Percentiles rank a stretch among this genome's conserved stretches.
These are phyloP conservation scores for Seriola rivoliana DNA, from an alignment of 2,113 vertebrate genomes.

Conservation along the genomic window DNA sequence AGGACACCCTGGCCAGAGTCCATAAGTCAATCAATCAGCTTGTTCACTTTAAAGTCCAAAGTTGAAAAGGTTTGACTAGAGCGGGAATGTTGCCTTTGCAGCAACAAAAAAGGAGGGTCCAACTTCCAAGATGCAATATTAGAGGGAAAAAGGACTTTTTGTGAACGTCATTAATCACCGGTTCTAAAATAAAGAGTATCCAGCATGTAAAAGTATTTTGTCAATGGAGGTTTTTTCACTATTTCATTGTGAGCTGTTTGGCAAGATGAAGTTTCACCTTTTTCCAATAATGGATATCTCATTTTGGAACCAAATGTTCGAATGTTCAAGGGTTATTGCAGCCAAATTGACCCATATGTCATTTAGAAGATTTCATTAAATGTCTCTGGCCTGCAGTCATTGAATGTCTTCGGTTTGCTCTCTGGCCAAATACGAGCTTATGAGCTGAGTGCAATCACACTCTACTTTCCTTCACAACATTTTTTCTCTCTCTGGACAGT, in stretches of 20 bases:
- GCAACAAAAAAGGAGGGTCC: conserved; percentile 23
- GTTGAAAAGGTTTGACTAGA: conserved; percentile 46
- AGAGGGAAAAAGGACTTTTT: conserved; percentile 11
- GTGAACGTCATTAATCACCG: conserved; percentile 49
- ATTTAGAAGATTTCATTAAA: conserved; percentile 65
- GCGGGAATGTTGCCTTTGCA: conserved; percentile 25
- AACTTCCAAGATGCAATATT: conserved; percentile 34
- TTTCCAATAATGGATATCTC: conserved; percentile 63
- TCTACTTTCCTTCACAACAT: conserved; percentile 39
- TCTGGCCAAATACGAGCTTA: conserved; percentile 39
- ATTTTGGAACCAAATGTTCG: conserved; percentile 44
- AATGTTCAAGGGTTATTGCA: conserved; percentile 33
- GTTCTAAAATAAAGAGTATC: conserved; percentile 52
- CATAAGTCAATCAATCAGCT: conserved; percentile 69
- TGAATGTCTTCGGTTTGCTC: conserved; percentile 51
- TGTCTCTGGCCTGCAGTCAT: conserved; percentile 48
- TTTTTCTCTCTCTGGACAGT: conserved; percentile 33
- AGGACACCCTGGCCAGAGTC: conserved; percentile 76
- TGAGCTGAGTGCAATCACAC: conserved; percentile 47
- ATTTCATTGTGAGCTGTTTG: conserved; percentile 48
- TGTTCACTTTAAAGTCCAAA: conserved; percentile 41
- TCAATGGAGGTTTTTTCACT: conserved; percentile 36
- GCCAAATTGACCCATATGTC: conserved; percentile 66
- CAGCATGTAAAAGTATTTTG: conserved; percentile 49
- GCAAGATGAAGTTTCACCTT: conserved; percentile 49